phyloP scores from a whole-genome alignment of 2,888 invertebrate species.

The Laothoe populi region DNA sequence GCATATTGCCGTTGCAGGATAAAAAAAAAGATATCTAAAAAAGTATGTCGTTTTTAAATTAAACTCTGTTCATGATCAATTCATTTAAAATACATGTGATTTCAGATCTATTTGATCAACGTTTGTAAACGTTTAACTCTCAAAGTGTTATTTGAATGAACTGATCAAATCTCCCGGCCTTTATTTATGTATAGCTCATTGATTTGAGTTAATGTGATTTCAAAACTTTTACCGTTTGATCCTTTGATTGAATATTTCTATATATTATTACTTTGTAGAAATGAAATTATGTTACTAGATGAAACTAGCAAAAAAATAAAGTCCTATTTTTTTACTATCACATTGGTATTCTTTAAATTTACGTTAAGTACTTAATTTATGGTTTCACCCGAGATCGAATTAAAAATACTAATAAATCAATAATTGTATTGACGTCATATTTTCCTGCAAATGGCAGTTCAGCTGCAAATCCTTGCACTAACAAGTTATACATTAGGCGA shows the following conservation, averaged over 20 bases:
- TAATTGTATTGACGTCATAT: no score
- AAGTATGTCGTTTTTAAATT: no score
- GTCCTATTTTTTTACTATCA: no score
- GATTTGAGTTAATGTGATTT: neutral
- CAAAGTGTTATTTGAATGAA: neutral
- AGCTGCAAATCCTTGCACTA: neutral
- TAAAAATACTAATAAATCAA: neutral
- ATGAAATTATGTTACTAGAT: no score
- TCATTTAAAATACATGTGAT: neutral
- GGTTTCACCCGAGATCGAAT: no score
- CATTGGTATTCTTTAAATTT: no score
- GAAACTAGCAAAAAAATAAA: no score
- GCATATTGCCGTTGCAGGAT: no score
- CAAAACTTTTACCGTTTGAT: slow-evolving; percentile 2
- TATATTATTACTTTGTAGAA: neutral
- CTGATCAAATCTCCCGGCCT: slow-evolving; percentile 2
- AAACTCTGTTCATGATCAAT: neutral
- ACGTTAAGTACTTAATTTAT: no score
- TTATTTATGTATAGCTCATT: slow-evolving; percentile 3
- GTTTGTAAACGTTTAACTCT: neutral
- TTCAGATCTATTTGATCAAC: neutral
- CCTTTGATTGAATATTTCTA: neutral
- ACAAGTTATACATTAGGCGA: slow-evolving; percentile 21
- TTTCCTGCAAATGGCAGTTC: neutral
- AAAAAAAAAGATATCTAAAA: no score